These are phyloP conservation scores for Aphelenchoides besseyi DNA, from an alignment of 1,140 invertebrate species.

Conservation along the genomic window DNA sequence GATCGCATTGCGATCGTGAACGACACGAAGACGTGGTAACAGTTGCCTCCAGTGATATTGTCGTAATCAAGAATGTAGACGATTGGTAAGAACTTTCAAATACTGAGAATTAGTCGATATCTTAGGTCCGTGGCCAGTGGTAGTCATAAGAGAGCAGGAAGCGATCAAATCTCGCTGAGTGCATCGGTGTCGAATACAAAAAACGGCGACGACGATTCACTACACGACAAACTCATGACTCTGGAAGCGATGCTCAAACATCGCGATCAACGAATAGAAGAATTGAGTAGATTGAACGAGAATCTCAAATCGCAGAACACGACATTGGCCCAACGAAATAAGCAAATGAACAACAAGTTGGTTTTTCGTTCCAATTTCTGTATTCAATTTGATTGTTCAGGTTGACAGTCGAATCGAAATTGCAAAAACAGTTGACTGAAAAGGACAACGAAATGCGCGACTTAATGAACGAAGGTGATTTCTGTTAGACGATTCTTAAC, in stretches of 20 bases:
- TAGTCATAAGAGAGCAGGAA: slow-evolving; percentile 29
- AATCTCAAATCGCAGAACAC: slow-evolving; percentile 43
- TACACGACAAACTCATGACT: slow-evolving; percentile 29
- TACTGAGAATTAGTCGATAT: slow-evolving; percentile 23
- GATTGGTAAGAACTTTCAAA: slow-evolving; percentile 40
- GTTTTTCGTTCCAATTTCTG: slow-evolving; percentile 5
- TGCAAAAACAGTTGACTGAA: slow-evolving; percentile 52
- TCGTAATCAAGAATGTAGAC: slow-evolving; percentile 46
- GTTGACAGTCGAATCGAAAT: slow-evolving; percentile 37
- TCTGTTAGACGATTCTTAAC: not conserved
- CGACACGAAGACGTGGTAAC: slow-evolving; percentile 40
- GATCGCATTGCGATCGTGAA: not conserved
- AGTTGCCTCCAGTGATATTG: slow-evolving; percentile 51
- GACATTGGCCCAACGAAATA: slow-evolving; percentile 40
- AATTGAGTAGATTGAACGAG: slow-evolving; percentile 39
- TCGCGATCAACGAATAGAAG: slow-evolving; percentile 47
- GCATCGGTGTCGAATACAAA: not conserved
- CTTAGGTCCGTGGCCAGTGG: slow-evolving; percentile 53
- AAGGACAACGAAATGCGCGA: slow-evolving; percentile 52
- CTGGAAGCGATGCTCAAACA: slow-evolving; percentile 43
- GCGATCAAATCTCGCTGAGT: slow-evolving; percentile 22
- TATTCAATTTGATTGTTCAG: slow-evolving; percentile 16
- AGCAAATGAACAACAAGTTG: slow-evolving; percentile 35
- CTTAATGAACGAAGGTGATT: slow-evolving; percentile 52
- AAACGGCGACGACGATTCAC: slow-evolving; percentile 14